Evolutionary conservation across 2,797 vertebrate genomes (phyloP).

Genomic region (Triplophysa yarkandensis): DNA sequence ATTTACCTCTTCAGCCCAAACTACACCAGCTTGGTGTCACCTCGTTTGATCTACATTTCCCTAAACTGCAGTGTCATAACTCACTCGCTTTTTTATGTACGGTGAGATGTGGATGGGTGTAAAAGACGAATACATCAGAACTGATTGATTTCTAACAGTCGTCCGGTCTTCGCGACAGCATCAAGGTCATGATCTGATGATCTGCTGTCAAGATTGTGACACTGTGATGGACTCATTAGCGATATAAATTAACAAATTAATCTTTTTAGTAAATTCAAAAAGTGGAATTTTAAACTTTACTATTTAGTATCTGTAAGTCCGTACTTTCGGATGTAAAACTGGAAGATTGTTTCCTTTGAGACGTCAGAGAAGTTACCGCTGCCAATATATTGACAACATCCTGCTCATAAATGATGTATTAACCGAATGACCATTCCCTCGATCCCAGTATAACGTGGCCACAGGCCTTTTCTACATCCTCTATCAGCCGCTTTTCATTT

Average conservation of each 20-base stretch:
- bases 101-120: constrained; percentile 44
- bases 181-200: constrained; percentile 56
- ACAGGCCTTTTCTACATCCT: constrained; percentile 50
- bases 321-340: constrained; percentile 1
- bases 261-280: neutral
- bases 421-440: constrained; percentile 41
- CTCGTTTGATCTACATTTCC: constrained; percentile 43
- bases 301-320: neutral
- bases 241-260: neutral
- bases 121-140: constrained; percentile 49
- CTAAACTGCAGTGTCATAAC: constrained; percentile 49
- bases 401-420: constrained; percentile 52
- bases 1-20: neutral
- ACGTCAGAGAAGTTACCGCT: constrained; percentile 14
- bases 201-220: constrained; percentile 43
- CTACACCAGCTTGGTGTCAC: constrained; percentile 22
- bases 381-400: constrained; percentile 26
- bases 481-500: constrained; percentile 57
- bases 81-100: constrained; percentile 46
- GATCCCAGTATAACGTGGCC: constrained; percentile 43
- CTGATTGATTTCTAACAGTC: constrained; percentile 55
- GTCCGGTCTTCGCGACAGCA: constrained; percentile 48
- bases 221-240: constrained; percentile 48
- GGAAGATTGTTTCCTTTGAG: constrained; percentile 5
- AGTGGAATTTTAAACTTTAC: neutral